Percentiles rank a stretch among this genome's conserved stretches.
Conservation (phyloP, 2,113 vertebrate species). For the Oplegnathus fasciatus region DNA sequence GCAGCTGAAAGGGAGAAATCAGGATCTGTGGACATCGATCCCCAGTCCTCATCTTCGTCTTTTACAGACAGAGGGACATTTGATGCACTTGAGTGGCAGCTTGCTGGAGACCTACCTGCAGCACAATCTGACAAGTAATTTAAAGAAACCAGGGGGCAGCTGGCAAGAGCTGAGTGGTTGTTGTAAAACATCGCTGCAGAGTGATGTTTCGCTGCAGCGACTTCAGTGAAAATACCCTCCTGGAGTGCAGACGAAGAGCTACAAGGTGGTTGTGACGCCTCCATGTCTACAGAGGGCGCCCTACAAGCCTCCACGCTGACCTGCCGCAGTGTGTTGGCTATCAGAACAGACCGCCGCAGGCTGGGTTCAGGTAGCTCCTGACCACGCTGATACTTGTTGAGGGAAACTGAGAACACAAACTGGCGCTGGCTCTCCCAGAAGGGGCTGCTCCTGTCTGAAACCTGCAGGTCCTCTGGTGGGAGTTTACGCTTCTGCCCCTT, state of each 20-base stretch:
- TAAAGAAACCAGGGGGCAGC: conserved; percentile 1
- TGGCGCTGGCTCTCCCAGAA: conserved; percentile 84
- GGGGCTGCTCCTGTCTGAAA: conserved; percentile 44
- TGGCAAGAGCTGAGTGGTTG: background rate
- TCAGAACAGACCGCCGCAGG: conserved; percentile 86
- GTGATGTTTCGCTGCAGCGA: background rate
- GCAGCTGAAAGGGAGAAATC: conserved; percentile 80
- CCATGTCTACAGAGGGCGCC: background rate
- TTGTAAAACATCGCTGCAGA: background rate
- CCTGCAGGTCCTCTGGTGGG: conserved; percentile 61
- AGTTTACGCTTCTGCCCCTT: conserved; percentile 87
- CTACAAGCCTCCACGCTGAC: conserved; percentile 63
- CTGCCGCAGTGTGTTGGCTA: conserved; percentile 88
- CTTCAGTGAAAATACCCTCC: background rate
- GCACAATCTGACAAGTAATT: conserved; percentile 2
- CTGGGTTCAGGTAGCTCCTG: conserved; percentile 84
- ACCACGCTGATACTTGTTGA: conserved; percentile 86
- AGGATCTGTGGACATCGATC: conserved; percentile 68
- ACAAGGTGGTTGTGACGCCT: background rate
- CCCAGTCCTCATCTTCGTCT: conserved; percentile 80
- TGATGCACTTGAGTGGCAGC: background rate
- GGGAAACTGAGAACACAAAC: conserved; percentile 86
- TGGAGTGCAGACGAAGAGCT: conserved; percentile 5
- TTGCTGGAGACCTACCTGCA: background rate
- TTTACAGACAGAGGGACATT: conserved; percentile 23